Evolutionary conservation across 2,797 vertebrate species (phyloP), one percentile per base, ranked within the genome.

Genomic region (Atherinosoma microstoma): DNA sequence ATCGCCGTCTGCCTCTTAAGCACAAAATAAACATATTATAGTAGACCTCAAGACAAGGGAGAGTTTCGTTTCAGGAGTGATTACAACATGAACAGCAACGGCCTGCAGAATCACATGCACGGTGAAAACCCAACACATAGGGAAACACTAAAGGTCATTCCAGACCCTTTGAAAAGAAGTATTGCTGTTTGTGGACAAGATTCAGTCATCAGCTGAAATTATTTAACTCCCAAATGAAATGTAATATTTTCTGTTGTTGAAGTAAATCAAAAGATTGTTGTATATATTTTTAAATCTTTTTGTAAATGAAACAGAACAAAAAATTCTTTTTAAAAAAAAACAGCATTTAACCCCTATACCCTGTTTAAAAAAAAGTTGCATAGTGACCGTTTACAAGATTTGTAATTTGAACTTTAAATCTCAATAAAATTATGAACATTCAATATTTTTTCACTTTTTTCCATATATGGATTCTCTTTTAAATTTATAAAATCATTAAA

Each of bases 11-110:
- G 71, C 58, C 59, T 84, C 70, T 30, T 64, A 75, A 59, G 73
- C 42, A 66, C 84, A 84, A 86, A 57, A 80, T 24, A 76, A 83
- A 82, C 68, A 80, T 27, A 76, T 84, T 75, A 78, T 16, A 45
- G 47, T 58, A 36, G 40, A 62, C 13, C 56, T 81, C 6, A n/a
- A 67, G 32, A 45, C 49, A 54, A 65, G 30, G 69, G 63, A 81
- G 59, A 9, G 60, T 75, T 87, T 87, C 32, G 53, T 86, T 84
- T 75, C 51, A 58, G 62, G 34, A 35, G 49, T 47, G 64, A 85
- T 83, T 78, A 84, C 67, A 79, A 69, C 64, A 78, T 65, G 69
- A 64, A 62, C 62, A 84, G 59, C 13, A 5, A 68, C 30, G 34
- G 53, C 38, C 64, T 70, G 24, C 67, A 71, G 58, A 76, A n/a